Evolutionary conservation across 2,888 invertebrate genomes (phyloP).

Genomic region (Hypena proboscidalis): DNA sequence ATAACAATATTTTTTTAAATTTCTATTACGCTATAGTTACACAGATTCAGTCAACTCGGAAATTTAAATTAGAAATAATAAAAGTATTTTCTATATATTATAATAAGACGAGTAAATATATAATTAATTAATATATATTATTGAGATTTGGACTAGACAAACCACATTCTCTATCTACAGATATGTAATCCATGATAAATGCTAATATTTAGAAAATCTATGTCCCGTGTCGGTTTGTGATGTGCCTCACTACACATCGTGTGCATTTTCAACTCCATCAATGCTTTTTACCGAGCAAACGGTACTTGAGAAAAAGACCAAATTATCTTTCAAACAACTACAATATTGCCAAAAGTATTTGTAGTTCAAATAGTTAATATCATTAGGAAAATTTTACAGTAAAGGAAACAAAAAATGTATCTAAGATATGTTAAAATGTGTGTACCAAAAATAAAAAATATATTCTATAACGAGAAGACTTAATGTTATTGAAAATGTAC

Average conservation of each 20-base stretch:
- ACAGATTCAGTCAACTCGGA: conserved; percentile 79
- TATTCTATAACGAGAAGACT: conserved; percentile 6
- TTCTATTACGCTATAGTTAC: conserved; percentile 67
- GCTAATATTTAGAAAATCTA: conserved; percentile 81
- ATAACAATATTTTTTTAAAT: conserved; percentile 44
- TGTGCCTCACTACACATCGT: conserved; percentile 70
- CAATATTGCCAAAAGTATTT: conserved; percentile 4
- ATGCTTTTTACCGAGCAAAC: conserved; percentile 28
- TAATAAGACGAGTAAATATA: conserved; percentile 78
- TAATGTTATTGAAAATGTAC: conserved; percentile 69
- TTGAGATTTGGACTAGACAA: conserved; percentile 84
- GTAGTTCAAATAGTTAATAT: conserved; percentile 5
- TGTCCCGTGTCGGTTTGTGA: conserved; percentile 72
- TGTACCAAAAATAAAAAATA: conserved; percentile 15
- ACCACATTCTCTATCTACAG: conserved; percentile 84
- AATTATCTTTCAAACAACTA: conserved; percentile 12
- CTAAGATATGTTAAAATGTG: conserved; percentile 20
- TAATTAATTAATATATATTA: conserved; percentile 69
- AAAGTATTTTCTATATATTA: conserved; percentile 55
- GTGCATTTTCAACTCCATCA: conserved; percentile 72
- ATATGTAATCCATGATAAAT: conserved; percentile 85
- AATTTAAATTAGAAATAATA: conserved; percentile 66
- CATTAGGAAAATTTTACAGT: conserved; percentile 6
- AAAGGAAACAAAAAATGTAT: conserved; percentile 6
- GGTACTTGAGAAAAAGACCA: conserved; percentile 2